Percentiles rank a stretch among this genome's conserved stretches.
Conservation (phyloP, 2,113 vertebrate species). For the Phrynosoma platyrhinos region DNA sequence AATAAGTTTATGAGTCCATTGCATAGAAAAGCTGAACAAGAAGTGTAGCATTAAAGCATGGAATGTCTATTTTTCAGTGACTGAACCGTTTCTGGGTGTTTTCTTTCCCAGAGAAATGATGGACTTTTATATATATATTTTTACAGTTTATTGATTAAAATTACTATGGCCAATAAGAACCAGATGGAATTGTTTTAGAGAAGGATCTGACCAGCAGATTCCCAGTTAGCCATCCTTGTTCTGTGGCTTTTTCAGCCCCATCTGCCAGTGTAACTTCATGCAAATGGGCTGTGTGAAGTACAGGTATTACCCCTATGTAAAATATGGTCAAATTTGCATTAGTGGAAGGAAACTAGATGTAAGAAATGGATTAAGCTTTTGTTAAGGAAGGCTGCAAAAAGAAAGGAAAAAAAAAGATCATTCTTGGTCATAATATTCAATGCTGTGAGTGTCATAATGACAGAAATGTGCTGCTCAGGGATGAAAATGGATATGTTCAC, state of each 20-base stretch:
- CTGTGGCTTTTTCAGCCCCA: neutral
- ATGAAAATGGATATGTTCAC: neutral
- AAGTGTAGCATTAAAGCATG: neutral
- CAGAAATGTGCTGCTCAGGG: neutral
- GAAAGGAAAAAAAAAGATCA: neutral
- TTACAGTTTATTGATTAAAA: too few relatives aligned
- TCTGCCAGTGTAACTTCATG: neutral
- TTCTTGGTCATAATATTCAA: neutral
- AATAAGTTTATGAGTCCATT: too few relatives aligned
- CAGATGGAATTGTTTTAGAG: too few relatives aligned
- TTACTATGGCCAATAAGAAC: too few relatives aligned
- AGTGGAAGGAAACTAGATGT: neutral
- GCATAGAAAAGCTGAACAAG: neutral
- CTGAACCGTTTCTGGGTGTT: too few relatives aligned
- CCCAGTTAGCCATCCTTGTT: too few relatives aligned
- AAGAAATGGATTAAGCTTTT: neutral
- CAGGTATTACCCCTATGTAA: neutral
- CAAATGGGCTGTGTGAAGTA: neutral
- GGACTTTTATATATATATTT: too few relatives aligned
- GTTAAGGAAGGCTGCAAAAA: neutral
- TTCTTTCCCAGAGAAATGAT: too few relatives aligned
- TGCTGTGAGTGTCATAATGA: neutral
- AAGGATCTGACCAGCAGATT: too few relatives aligned
- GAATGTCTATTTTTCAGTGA: neutral
- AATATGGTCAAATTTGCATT: neutral